A percentile compares a stretch with the other conserved stretches of the same genome.
phyloP scores from a whole-genome alignment of 2,888 invertebrate species.

The Litoditis marina region DNA sequence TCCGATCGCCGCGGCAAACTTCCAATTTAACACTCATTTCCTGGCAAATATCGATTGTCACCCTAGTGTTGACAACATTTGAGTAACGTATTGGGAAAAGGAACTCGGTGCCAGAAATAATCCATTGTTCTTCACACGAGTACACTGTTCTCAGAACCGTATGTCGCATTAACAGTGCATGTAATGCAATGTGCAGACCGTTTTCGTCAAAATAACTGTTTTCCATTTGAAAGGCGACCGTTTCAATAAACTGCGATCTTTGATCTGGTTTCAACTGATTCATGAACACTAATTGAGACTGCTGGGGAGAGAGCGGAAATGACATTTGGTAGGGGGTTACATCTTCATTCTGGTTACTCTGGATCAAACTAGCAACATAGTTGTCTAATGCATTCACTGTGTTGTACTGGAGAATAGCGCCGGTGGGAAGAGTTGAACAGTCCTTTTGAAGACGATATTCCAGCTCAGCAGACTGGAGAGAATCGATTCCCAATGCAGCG shows the following conservation, averaged over 20 bases:
- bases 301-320: too few relatives aligned
- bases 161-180: background rate
- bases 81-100: background rate
- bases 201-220: background rate
- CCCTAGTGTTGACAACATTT: background rate
- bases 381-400: background rate
- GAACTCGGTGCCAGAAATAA: conserved; percentile 12
- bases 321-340: background rate
- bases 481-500: conserved; percentile 11
- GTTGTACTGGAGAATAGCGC: background rate
- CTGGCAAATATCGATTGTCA: conserved; percentile 1
- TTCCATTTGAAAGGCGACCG: background rate
- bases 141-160: conserved; percentile 7
- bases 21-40: background rate
- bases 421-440: background rate
- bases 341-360: background rate
- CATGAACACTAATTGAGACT: conserved; percentile 2
- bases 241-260: conserved; percentile 12
- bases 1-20: too few relatives aligned
- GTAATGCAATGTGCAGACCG: background rate
- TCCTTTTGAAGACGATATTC: background rate
- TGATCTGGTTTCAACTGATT: conserved; percentile 1
- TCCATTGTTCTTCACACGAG: background rate
- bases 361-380: background rate
- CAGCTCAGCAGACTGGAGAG: conserved; percentile 12